These are phyloP conservation scores for Aratinga solstitialis DNA, from an alignment of 2,797 vertebrate genomes.

Conservation along the genomic window DNA sequence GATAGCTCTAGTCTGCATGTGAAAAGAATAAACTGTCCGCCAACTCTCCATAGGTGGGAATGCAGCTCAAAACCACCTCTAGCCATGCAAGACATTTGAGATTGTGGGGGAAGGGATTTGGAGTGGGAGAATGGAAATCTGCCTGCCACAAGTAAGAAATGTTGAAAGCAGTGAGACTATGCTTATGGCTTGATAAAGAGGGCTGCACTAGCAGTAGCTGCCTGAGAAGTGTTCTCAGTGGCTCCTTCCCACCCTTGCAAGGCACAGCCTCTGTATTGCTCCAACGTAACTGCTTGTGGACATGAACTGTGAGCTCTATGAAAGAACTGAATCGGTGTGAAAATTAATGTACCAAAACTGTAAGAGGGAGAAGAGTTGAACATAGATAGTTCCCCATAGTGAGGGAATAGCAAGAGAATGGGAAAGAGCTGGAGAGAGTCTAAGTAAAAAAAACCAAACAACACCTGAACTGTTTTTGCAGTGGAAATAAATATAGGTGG, in stretches of 20 bases:
- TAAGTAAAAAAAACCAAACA: background rate
- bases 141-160: background rate
- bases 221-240: background rate
- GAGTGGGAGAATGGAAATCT: background rate
- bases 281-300: background rate
- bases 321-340: background rate
- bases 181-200: background rate
- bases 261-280: background rate
- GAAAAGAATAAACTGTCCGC: background rate
- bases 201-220: background rate
- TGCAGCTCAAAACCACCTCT: background rate
- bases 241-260: background rate
- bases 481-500: background rate
- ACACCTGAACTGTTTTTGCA: background rate
- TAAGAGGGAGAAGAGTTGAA: background rate
- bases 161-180: background rate
- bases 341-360: background rate
- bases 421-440: background rate
- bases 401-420: background rate
- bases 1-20: constrained; percentile 44
- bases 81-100: background rate
- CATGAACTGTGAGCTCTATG: background rate
- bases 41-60: background rate
- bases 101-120: background rate
- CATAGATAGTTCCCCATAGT: background rate